These are phyloP conservation scores for Hipparchia sbordonii DNA, from an alignment of 2,888 invertebrate species.

Conservation along the genomic window DNA sequence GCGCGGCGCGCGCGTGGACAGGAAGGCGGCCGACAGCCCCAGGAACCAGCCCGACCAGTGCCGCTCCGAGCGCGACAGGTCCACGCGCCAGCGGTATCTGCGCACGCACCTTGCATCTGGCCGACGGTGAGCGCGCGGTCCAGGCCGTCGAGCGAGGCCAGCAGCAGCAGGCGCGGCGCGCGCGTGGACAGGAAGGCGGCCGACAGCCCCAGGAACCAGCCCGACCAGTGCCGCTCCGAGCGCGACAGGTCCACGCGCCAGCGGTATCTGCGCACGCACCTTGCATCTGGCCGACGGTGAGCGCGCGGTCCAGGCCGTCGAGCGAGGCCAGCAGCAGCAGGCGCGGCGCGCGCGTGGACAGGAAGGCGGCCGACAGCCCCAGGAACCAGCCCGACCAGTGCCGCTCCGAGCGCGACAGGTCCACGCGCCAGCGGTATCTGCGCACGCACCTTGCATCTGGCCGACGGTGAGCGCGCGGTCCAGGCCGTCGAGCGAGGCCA, in stretches of 20 bases:
- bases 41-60: constrained; percentile 99
- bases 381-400: constrained; percentile 99
- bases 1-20: constrained; percentile 87
- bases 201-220: constrained; percentile 97
- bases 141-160: constrained; percentile 96
- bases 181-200: constrained; percentile 87
- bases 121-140: constrained; percentile 98
- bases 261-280: constrained; percentile 74
- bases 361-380: constrained; percentile 91
- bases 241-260: constrained; percentile 97
- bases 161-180: constrained; percentile 89
- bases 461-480: constrained; percentile 98
- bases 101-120: constrained; percentile 73
- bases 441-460: constrained; percentile 73
- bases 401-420: constrained; percentile 93
- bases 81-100: constrained; percentile 94
- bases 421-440: constrained; percentile 94
- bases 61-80: constrained; percentile 93
- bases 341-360: constrained; percentile 87
- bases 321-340: constrained; percentile 93
- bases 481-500: constrained; percentile 96
- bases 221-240: constrained; percentile 96
- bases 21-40: constrained; percentile 91
- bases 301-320: constrained; percentile 95
- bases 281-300: constrained; percentile 94